Base-by-base conservation (phyloP, 2,113 vertebrate genomes). In the Albula glossodonta region DNA sequence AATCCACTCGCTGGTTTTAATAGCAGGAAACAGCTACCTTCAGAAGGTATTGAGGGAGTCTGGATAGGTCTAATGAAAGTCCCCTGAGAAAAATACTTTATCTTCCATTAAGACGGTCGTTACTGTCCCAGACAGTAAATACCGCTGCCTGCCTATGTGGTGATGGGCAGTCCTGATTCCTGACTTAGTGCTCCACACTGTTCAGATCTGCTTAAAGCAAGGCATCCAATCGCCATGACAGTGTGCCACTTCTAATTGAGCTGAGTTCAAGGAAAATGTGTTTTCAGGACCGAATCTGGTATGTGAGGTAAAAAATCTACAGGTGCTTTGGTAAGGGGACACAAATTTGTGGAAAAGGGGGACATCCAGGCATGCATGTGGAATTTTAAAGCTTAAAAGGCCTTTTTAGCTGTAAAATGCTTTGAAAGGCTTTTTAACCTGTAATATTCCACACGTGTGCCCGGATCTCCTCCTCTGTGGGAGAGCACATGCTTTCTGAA, bases 71-170 rank as follows among this genome's bases (percentile, higher is more conserved):
- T 93, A 93, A 92, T 88, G 89, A 92, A 90, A 90, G 92, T 2
- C 10, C 91, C 91, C 87, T 70, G 52, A 89, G 90, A 90, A 91
- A 90, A 3, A 90, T 83, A 87, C 91, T 94, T 93, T 90, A 90
- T 92, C 93, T 92, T 92, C 94, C 90, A 94, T 93, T 93, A 93
- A 92, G 91, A 86, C 86, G 89, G 91, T 91, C 88, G 91, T 94
- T 93, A 93, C 63, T 83, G 83, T 78, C 60, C 57, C 60, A 79
- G 56, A 51, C 60, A 53, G 82, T 84, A 74, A 84, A 84, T 80
- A 78, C 66, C 51, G 12, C 70, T 60, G 66, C 25, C 66, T 83
- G 66, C 49, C 85, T 79, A 15, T 48, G 66, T n/a, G 66, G 70
- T 19, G 51, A 70, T 51, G 51, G 63, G 80, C 60, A 82, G 12